A percentile compares a stretch with the other conserved stretches of the same genome.
Conservation (phyloP, 1,140 invertebrate genomes). For the Sycophaga agraensis region DNA sequence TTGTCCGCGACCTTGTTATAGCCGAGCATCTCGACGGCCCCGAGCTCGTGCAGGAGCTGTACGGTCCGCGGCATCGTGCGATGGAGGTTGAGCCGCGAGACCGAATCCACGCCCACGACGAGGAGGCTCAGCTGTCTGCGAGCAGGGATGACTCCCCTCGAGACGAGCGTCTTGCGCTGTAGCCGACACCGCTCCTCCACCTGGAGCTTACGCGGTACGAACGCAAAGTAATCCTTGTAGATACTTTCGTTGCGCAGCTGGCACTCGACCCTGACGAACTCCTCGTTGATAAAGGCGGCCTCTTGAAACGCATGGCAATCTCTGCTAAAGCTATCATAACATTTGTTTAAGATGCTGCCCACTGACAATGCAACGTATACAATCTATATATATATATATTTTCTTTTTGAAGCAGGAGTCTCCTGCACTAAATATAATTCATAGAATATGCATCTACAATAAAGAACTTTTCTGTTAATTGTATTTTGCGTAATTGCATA, state of each 20-base stretch:
- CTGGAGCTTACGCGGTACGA: slow-evolving; percentile 60
- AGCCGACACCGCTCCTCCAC: slow-evolving; percentile 39
- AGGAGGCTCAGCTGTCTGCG: slow-evolving; percentile 63
- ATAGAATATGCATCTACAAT: too few relatives aligned
- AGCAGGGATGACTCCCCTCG: not conserved
- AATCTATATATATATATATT: too few relatives aligned
- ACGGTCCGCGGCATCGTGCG: slow-evolving; percentile 77
- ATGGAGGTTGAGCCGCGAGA: slow-evolving; percentile 82
- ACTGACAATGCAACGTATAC: too few relatives aligned
- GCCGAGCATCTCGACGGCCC: slow-evolving; percentile 71
- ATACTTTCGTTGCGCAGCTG: slow-evolving; percentile 52
- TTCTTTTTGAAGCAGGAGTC: too few relatives aligned
- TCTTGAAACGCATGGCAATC: slow-evolving; percentile 53
- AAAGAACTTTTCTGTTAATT: too few relatives aligned
- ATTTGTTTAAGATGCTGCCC: too few relatives aligned
- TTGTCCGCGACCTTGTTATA: slow-evolving; percentile 85
- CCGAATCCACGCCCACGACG: slow-evolving; percentile 82
- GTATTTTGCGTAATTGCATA: too few relatives aligned
- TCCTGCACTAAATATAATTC: too few relatives aligned
- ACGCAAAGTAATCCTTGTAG: slow-evolving; percentile 71
- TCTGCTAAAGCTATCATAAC: slow-evolving; percentile 43
- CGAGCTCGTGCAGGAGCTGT: slow-evolving; percentile 62
- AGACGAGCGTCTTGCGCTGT: not conserved
- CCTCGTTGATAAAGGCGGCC: slow-evolving; percentile 53
- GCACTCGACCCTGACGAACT: slow-evolving; percentile 69